Percentiles rank a stretch among this genome's conserved stretches.
phyloP scores from a whole-genome alignment of 2,888 invertebrate genomes.

The Agrenia bidenticulata region DNA sequence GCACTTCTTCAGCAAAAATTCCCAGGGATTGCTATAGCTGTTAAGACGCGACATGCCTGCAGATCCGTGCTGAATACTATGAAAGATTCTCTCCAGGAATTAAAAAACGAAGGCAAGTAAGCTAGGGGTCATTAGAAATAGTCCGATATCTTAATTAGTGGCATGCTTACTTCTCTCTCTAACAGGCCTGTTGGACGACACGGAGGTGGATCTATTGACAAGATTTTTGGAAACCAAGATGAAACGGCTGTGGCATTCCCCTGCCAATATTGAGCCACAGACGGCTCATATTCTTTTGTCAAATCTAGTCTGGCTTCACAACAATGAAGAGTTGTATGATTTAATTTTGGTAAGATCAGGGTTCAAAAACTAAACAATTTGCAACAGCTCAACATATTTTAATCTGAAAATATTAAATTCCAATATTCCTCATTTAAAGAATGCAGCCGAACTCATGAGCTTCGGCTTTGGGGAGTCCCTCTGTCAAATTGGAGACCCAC shows the following conservation, averaged over 20 bases:
- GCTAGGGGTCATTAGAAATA: background rate
- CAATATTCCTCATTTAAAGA: constrained; percentile 36
- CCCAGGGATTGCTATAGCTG: constrained; percentile 66
- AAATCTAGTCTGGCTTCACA: constrained; percentile 54
- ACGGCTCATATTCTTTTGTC: constrained; percentile 11
- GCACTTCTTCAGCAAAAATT: constrained; percentile 61
- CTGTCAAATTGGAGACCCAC: constrained; percentile 54
- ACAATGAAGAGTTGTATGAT: constrained; percentile 53
- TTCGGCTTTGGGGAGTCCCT: constrained; percentile 55
- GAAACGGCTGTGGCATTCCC: constrained; percentile 56
- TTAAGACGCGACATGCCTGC: constrained; percentile 66
- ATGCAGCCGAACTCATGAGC: constrained; percentile 54
- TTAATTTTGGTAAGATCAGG: constrained; percentile 54
- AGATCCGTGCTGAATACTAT: constrained; percentile 65
- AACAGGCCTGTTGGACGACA: constrained; percentile 64
- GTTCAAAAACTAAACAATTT: background rate
- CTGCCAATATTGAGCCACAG: constrained; percentile 55
- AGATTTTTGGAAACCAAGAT: constrained; percentile 63
- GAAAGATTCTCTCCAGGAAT: constrained; percentile 60
- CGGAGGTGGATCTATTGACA: constrained; percentile 61
- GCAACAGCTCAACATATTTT: background rate
- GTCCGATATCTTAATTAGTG: background rate
- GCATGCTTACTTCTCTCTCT: constrained; percentile 1
- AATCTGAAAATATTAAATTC: background rate
- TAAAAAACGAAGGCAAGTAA: constrained; percentile 60